Percentiles rank a stretch among this genome's conserved stretches.
Evolutionary conservation across 2,113 vertebrate genomes (phyloP).

Genomic region (Tachuris rubrigastra): DNA sequence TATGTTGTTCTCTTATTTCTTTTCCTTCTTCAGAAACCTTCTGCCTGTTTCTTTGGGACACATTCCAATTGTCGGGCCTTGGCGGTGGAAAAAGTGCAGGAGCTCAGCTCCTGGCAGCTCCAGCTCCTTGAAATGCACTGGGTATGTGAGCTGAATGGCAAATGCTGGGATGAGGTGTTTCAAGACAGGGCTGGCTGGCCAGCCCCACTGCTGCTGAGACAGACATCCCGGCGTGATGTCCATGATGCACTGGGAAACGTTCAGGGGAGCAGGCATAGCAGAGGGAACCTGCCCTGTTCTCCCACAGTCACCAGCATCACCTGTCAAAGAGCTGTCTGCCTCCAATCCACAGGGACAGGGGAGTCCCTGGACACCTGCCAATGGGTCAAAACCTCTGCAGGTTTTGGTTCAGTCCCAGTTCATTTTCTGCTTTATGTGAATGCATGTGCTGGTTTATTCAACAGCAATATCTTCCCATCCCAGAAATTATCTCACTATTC

Average conservation of each 20-base stretch:
- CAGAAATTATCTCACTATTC: neutral
- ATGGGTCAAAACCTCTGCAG: neutral
- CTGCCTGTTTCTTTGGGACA: constrained; percentile 44
- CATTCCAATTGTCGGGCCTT: neutral
- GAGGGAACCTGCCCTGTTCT: neutral
- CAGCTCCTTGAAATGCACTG: neutral
- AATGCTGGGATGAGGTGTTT: constrained; percentile 12
- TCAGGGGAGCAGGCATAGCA: neutral
- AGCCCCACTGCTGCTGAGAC: neutral
- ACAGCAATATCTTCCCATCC: neutral
- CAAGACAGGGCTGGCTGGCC: neutral
- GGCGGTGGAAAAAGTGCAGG: neutral
- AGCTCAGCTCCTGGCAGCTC: constrained; percentile 5
- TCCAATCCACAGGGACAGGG: neutral
- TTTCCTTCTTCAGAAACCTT: constrained; percentile 38
- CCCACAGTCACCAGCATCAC: neutral
- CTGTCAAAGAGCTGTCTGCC: constrained; percentile 9
- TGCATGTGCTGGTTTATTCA: neutral
- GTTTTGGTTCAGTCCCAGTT: neutral
- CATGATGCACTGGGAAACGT: neutral
- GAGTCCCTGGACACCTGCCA: neutral
- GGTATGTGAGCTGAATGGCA: constrained; percentile 32
- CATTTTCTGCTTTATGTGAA: neutral
- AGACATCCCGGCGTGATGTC: neutral
- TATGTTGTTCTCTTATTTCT: constrained; percentile 11